Evolutionary conservation across 2,113 vertebrate genomes (phyloP), one percentile per base, ranked within the genome.

Genomic region (Apteryx mantelli): DNA sequence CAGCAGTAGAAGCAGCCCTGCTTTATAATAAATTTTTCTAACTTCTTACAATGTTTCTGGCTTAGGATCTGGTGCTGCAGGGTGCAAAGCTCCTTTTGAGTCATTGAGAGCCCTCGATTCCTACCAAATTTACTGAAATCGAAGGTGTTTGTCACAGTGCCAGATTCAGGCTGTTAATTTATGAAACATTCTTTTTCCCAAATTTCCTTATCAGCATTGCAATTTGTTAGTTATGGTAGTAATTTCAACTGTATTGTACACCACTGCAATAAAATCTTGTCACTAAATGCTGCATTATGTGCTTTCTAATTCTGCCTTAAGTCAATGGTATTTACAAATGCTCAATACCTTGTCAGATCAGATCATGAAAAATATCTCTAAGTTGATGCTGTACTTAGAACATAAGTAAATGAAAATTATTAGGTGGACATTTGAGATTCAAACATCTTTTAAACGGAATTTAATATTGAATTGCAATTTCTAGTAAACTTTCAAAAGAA

Each of bases 341-440:
- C 78, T 88, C 40, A 69, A 82, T 70, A 65, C 32, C 25, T 78
- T 89, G 42, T 93, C 90, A 80, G 56, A 65, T 69, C 88, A 84
- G 34, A 82, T 61, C n/a, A 52, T 70, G 14, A 76, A 81, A 94
- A 82, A 56, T 38, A 55, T 20, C 18, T 46, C 38, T 79, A 1
- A 55, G 32, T 65, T 80, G 50, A 64, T 61, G 4, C 53, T 94
- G 64, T 70, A 90, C 95, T 96, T 22, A 96, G 75, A 89, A 75
- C 44, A 69, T 9, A 81, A 76, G 86, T n/a, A 93, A 82, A 52
- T 22, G 18, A 81, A 94, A 94, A 95, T 91, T 93, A 88, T 73
- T 68, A 53, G 93, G 68, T 89, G 36, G 64, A 34, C 68, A 20
- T 69, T 77, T 78, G 73, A 28, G 22, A 90, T 91, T 52, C 50